Conservation (phyloP, 2,113 vertebrate species). For the Illadopsis cleaveri region DNA sequence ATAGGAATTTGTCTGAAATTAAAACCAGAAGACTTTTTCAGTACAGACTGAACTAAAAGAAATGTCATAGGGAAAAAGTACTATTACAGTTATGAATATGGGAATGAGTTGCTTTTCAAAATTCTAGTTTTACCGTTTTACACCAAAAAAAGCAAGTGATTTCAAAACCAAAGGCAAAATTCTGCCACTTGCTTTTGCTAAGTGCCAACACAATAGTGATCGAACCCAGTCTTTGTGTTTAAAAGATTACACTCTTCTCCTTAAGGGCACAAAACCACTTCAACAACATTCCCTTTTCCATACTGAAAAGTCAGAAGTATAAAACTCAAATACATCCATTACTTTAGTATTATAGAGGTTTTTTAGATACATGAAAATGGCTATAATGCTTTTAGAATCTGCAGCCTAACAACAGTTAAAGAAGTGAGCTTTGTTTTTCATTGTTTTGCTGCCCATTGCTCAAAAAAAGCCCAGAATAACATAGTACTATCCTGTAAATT, state of each 20-base stretch:
- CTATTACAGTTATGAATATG: neutral
- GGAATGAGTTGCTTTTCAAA: neutral
- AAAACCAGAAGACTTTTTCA: conserved; percentile 14
- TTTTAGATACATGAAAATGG: neutral
- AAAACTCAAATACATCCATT: neutral
- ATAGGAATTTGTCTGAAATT: neutral
- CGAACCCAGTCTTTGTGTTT: neutral
- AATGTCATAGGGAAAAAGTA: neutral
- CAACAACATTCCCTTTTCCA: neutral
- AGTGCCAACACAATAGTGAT: neutral
- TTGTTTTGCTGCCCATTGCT: neutral
- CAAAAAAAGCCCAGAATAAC: neutral
- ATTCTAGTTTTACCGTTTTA: neutral
- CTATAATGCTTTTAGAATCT: neutral
- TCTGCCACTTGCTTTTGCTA: neutral
- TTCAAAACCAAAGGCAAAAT: neutral
- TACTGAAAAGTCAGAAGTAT: neutral
- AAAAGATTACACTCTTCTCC: neutral
- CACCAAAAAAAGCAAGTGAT: neutral
- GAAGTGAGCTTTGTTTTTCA: neutral
- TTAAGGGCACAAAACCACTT: neutral
- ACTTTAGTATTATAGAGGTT: neutral
- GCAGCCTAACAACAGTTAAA: neutral
- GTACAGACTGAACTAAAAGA: neutral
- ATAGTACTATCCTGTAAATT: neutral